Conservation (phyloP, 2,888 invertebrate species). For the Coenonympha arcania region DNA sequence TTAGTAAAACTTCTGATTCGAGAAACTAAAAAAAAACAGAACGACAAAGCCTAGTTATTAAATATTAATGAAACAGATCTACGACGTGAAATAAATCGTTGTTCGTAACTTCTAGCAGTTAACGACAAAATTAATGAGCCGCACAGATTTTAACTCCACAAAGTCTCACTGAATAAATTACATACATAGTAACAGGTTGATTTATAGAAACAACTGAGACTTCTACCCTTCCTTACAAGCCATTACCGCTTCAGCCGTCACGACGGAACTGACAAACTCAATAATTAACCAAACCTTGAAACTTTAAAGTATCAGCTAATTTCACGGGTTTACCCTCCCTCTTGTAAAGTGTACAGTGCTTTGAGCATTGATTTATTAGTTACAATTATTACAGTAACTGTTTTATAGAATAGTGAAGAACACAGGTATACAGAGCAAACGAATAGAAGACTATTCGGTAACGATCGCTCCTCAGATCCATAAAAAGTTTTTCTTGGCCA, state of each 20-base stretch:
- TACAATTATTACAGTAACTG: no score
- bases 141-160: background rate
- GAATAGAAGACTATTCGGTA: no score
- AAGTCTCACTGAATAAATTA: background rate
- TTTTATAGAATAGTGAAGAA: no score
- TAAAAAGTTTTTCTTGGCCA: no score
- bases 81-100: no score
- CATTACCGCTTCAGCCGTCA: conserved; percentile 43
- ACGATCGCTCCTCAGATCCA: no score
- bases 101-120: background rate
- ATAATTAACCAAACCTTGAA: conserved; percentile 58
- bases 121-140: background rate
- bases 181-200: background rate
- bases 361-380: conserved; percentile 9
- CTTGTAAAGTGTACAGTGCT: background rate
- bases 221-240: conserved; percentile 10
- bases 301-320: conserved; percentile 57
- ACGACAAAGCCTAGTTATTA: no score
- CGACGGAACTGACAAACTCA: conserved; percentile 39
- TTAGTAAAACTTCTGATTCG: no score
- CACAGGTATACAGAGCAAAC: no score
- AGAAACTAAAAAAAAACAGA: no score
- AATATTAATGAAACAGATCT: no score
- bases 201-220: conserved; percentile 2
- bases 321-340: conserved; percentile 32